phyloP scores from a whole-genome alignment of 1,140 invertebrate genomes.

The Oncopodura yosiiana region DNA sequence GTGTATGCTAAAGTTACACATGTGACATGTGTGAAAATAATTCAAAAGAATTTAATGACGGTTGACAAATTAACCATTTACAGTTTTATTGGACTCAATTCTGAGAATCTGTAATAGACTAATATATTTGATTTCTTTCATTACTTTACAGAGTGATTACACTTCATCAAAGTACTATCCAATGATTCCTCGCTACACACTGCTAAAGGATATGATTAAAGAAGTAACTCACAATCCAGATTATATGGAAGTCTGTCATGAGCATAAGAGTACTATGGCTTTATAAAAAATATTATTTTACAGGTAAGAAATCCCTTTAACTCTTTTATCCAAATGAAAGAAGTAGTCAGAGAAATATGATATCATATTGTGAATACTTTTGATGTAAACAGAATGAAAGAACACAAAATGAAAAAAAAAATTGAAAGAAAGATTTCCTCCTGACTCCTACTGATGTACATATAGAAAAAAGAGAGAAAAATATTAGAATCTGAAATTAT shows the following conservation, averaged over 20 bases:
- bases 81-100: background rate
- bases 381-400: conserved; percentile 7
- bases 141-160: conserved; percentile 63
- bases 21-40: too few species aligned
- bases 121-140: conserved; percentile 7
- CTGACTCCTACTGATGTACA: too few species aligned
- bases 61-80: too few species aligned
- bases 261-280: conserved; percentile 43
- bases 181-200: conserved; percentile 82
- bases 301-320: too few species aligned
- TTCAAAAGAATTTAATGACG: too few species aligned
- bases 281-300: too few species aligned
- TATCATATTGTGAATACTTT: background rate
- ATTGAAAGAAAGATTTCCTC: too few species aligned
- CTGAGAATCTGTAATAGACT: background rate
- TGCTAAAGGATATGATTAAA: conserved; percentile 84
- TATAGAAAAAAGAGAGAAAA: too few species aligned
- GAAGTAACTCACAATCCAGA: conserved; percentile 85
- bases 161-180: conserved; percentile 80
- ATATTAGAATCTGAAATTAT: too few species aligned
- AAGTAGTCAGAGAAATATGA: background rate
- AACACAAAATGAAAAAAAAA: too few species aligned
- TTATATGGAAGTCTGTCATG: conserved; percentile 91
- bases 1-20: too few species aligned
- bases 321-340: too few species aligned